Conservation (phyloP, 2,888 invertebrate genomes). For the Euclidia mi region DNA sequence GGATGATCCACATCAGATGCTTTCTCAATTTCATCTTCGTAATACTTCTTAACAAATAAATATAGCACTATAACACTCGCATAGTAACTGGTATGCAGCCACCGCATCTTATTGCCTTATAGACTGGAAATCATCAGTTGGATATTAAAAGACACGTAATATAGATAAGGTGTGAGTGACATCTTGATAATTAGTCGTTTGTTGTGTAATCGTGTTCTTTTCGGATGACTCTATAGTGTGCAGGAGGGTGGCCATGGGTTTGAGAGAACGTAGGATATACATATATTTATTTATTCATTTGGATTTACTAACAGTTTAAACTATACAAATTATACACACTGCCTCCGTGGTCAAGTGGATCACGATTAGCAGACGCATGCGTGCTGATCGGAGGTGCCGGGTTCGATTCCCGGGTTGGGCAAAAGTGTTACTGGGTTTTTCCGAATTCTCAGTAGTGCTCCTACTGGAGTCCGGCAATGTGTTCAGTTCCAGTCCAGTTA, state of each 20-base stretch:
- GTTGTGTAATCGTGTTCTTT: constrained; percentile 51
- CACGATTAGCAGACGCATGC: too few relatives aligned
- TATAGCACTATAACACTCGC: constrained; percentile 76
- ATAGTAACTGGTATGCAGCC: constrained; percentile 74
- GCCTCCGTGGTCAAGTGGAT: too few relatives aligned
- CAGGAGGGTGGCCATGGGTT: constrained; percentile 19
- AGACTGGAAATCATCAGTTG: constrained; percentile 21
- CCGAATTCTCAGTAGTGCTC: too few relatives aligned
- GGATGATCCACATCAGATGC: constrained; percentile 56
- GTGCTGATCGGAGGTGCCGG: too few relatives aligned
- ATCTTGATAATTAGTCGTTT: constrained; percentile 42
- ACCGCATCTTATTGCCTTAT: constrained; percentile 66
- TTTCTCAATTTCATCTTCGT: constrained; percentile 79
- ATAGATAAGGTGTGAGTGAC: constrained; percentile 67
- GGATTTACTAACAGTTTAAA: too few relatives aligned
- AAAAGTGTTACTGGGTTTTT: too few relatives aligned
- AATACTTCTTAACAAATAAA: constrained; percentile 73
- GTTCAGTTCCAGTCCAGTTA: too few relatives aligned
- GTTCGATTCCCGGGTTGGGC: too few relatives aligned
- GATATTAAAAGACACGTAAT: constrained; percentile 56
- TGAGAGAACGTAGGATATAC: constrained; percentile 7
- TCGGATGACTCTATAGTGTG: constrained; percentile 28
- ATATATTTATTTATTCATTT: neutral
- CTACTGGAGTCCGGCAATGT: too few relatives aligned
- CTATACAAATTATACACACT: too few relatives aligned